Evolutionary conservation across 2,888 invertebrate species (phyloP).

Genomic region (Tholera decimalis): DNA sequence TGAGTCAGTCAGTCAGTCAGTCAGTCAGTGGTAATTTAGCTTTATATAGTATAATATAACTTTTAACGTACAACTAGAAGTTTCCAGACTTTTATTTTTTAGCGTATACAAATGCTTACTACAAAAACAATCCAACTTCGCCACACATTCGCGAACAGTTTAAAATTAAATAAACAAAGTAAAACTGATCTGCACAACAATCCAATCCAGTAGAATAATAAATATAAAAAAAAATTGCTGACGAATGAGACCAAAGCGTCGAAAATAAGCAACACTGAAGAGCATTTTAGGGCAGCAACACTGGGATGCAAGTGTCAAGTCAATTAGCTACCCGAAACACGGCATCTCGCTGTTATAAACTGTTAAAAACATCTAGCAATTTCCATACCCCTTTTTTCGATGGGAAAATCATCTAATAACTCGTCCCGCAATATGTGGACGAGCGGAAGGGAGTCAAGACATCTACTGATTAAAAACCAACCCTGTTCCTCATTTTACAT

Average conservation of each 20-base stretch:
- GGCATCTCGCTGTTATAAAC: slow-evolving; percentile 12
- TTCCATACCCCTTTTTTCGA: not conserved
- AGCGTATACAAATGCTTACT: slow-evolving; percentile 19
- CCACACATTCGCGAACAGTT: slow-evolving; percentile 34
- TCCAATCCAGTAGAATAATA: not conserved
- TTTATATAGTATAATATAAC: no score
- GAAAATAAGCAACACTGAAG: not conserved
- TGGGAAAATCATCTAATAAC: no score
- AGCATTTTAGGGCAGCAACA: slow-evolving; percentile 10
- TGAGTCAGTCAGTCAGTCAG: no score
- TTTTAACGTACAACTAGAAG: not conserved
- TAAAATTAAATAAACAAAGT: slow-evolving; percentile 45
- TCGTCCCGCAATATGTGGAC: no score
- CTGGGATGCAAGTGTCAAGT: slow-evolving; percentile 25
- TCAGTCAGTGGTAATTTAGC: no score
- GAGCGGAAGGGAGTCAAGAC: no score
- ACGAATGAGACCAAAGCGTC: not conserved
- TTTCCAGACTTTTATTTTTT: slow-evolving; percentile 14
- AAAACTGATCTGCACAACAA: slow-evolving; percentile 16
- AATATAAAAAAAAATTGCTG: slow-evolving; percentile 8
- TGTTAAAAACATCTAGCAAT: slow-evolving; percentile 23
- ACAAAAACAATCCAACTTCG: slow-evolving; percentile 38
- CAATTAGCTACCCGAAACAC: slow-evolving; percentile 31
- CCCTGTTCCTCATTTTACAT: not conserved
- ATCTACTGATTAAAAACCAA: no score